Evolutionary conservation across 1,140 invertebrate species (phyloP), one percentile per base, ranked within the genome.

Genomic region (Dermatophagoides farinae): DNA sequence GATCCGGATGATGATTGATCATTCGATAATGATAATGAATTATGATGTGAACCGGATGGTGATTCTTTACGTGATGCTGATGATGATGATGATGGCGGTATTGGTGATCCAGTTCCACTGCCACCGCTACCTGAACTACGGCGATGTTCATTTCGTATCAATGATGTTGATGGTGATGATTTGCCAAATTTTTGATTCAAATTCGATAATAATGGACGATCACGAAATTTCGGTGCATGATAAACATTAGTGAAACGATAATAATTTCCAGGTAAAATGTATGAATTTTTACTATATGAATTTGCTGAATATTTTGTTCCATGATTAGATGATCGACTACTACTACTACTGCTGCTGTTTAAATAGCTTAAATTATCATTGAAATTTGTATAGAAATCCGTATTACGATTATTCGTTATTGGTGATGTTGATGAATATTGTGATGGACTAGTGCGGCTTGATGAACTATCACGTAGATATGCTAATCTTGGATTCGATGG

Each of bases 341-440:
- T 44, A 16, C 4, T 14, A 4, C 4, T 43, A 43, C 10, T 43
- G 1, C 2, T 52, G 2, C 1, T 52, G 12, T 20, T 22, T 16
- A n/a, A 25, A 25, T 55, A 55, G 23, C 38, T 55, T 18, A 38
- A 23, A 25, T 55, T 55, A 25, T 55, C 53, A 40, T 55, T 55
- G 14, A 38, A 55, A 25, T 55, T 55, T 20, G 53, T 25, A 4
- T 38, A 55, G 14, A 38, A 55, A 25, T 23, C 25, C 2, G 2
- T 43, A 20, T 38, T 25, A 4, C 11, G 9, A 39, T 12, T 51
- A 18, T 18, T 9, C 9, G 52, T 38, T 37, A 10, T 14, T 25
- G 14, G 2, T 14, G 10, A 25, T 20, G 53, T 12, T 5, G 53
- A 55, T 39, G 53, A 38, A 6, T 1, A 55, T 12, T 4, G 16